Base-by-base conservation (phyloP, 1,140 invertebrate species). In the Tetramorium simillimum region DNA sequence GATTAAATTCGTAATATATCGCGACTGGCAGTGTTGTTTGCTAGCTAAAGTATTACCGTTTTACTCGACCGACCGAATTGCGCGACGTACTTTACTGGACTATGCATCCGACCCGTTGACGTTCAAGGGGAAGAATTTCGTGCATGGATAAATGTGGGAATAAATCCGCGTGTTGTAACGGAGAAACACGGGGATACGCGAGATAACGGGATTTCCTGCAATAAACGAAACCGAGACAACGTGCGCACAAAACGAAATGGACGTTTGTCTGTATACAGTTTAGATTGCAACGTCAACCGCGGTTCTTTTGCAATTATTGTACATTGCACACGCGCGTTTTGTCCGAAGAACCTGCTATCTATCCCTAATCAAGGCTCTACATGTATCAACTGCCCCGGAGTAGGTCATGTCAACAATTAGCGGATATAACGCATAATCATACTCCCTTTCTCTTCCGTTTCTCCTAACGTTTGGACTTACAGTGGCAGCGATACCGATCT, bases 1-100 rank as follows among this genome's bases (percentile, higher is more conserved):
- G 88, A 89, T 93, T 94, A 93, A 92, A 93, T 94, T 94, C 91
- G 90, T 93, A 92, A 92, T 92, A 70, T 92, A 93, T 92, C 92
- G 90, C 88, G 88, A 91, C 89, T 94, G 93, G 93, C 93, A 94
- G 94, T 94, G 93, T 93, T 86, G 84, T 89, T 93, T 86, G 88
- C 90, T 93, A 92, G 87, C 92, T 92, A 78, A 78, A 82, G 24
- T 77, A 72, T 58, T 85, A 51, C 56, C 85, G 56, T 82, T 75
- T 88, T 58, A 67, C 85, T 89, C 70, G 86, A 90, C 76, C 89
- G 88, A 75, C 49, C 76, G 75, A 81, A 84, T 88, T 85, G 92
- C 86, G 85, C 81, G 70, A 91, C 56, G 85, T 82, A 67, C 40
- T 46, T 88, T 56, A 73, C 37, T 75, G 80, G 65, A 65, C 65